These are phyloP conservation scores for Gymnoscelis rufifasciata DNA, from an alignment of 2,888 invertebrate genomes.

Conservation along the genomic window DNA sequence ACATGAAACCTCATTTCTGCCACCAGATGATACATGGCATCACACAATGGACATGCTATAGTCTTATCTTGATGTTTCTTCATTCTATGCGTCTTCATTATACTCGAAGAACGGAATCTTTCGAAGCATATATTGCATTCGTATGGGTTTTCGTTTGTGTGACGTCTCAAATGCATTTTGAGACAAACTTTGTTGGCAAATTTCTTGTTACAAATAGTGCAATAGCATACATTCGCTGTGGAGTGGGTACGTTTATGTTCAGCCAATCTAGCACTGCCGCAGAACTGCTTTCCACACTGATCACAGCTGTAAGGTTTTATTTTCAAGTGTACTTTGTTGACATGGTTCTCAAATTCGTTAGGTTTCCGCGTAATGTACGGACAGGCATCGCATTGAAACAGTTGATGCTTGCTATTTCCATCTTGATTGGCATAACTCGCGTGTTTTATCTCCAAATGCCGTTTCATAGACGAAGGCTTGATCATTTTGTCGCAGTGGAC, in stretches of 20 bases:
- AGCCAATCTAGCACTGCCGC: conserved; percentile 37
- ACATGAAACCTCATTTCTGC: conserved; percentile 49
- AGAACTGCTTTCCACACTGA: conserved; percentile 23
- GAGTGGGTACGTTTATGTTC: conserved; percentile 40
- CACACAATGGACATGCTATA: conserved; percentile 42
- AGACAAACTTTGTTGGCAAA: conserved; percentile 45
- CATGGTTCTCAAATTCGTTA: conserved; percentile 24
- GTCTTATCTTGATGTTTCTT: conserved; percentile 46
- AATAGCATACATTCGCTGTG: conserved; percentile 32
- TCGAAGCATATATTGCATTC: conserved; percentile 44
- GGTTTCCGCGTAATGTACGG: conserved; percentile 16
- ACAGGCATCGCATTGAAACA: conserved; percentile 17
- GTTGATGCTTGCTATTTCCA: not conserved
- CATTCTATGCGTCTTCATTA: conserved; percentile 44
- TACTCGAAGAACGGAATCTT: conserved; percentile 45
- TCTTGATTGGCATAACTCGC: conserved; percentile 3
- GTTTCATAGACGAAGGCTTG: conserved; percentile 36
- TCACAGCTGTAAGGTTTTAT: conserved; percentile 25
- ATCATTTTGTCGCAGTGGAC: conserved; percentile 33
- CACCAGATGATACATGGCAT: conserved; percentile 41
- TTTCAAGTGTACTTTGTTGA: conserved; percentile 25
- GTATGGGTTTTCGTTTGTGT: conserved; percentile 46
- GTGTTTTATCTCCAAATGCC: conserved; percentile 39
- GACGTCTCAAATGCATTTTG: conserved; percentile 44
- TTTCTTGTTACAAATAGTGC: conserved; percentile 38